Percentiles rank a stretch among this genome's conserved stretches.
These are phyloP conservation scores for Psophia crepitans DNA, from an alignment of 2,113 vertebrate genomes.

Conservation along the genomic window DNA sequence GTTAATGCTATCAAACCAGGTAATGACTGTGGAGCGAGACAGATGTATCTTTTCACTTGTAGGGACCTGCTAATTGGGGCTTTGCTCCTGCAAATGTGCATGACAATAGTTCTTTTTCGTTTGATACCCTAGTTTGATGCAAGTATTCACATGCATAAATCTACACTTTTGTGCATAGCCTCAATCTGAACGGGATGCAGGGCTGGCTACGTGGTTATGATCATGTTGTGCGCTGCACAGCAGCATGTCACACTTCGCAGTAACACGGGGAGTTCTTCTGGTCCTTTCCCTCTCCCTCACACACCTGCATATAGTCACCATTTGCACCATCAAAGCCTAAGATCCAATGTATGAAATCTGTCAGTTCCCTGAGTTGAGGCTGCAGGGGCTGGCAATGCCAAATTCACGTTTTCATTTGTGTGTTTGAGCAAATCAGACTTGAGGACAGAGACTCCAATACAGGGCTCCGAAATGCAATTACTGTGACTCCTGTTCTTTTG, in stretches of 20 bases:
- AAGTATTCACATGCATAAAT: background rate
- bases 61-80: background rate
- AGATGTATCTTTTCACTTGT: background rate
- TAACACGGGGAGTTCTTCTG: background rate
- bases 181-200: background rate
- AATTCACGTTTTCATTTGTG: background rate
- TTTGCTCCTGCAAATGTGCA: background rate
- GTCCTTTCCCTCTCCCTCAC: background rate
- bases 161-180: background rate
- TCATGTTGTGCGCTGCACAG: background rate
- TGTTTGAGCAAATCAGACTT: background rate
- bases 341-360: background rate
- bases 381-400: background rate
- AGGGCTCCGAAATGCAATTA: background rate
- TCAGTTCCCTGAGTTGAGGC: background rate
- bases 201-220: background rate
- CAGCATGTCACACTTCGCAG: background rate
- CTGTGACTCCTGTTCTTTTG: background rate
- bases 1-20: background rate
- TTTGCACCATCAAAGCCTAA: background rate
- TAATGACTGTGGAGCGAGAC: background rate
- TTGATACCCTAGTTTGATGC: background rate
- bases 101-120: background rate
- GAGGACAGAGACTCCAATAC: background rate
- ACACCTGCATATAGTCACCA: background rate